Percentiles rank a stretch among this genome's conserved stretches.
Evolutionary conservation across 2,113 vertebrate genomes (phyloP).

Genomic region (Mandrillus leucophaeus): DNA sequence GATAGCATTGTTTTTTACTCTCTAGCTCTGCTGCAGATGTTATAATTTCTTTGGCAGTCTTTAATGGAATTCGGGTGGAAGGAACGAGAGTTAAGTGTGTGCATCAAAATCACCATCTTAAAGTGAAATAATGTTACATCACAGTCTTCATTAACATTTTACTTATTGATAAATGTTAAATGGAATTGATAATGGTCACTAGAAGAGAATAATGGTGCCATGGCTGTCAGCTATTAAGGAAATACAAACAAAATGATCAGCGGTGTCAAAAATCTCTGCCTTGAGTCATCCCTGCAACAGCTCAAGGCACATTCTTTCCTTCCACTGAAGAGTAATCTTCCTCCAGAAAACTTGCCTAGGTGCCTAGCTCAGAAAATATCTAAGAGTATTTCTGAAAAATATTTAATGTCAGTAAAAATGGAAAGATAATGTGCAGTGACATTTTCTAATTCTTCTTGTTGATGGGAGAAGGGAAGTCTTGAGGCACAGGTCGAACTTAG

Average conservation of each 20-base stretch:
- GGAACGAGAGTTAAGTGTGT: neutral
- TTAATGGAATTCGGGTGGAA: slow-evolving; percentile 18
- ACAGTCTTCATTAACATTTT: slow-evolving; percentile 37
- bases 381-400: slow-evolving; percentile 47
- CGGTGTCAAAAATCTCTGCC: neutral
- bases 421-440: slow-evolving; percentile 55
- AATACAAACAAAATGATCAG: slow-evolving; percentile 34
- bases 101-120: slow-evolving; percentile 35
- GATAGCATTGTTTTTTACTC: slow-evolving; percentile 1
- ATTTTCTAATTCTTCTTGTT: slow-evolving; percentile 57
- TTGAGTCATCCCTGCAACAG: slow-evolving; percentile 16
- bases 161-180: slow-evolving; percentile 44
- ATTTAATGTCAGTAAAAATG: slow-evolving; percentile 63
- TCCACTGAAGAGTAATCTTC: neutral
- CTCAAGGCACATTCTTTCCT: neutral
- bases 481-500: neutral
- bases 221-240: slow-evolving; percentile 4
- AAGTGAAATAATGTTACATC: slow-evolving; percentile 42
- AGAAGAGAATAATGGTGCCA: neutral
- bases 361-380: slow-evolving; percentile 44
- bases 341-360: neutral
- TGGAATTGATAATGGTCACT: neutral
- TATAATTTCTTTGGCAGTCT: slow-evolving; percentile 13
- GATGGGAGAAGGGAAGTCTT: slow-evolving; percentile 33
- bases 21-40: neutral